Evolutionary conservation across 2,888 invertebrate genomes (phyloP), one percentile per base, ranked within the genome.

Genomic region (Lasioglossum zephyrum): DNA sequence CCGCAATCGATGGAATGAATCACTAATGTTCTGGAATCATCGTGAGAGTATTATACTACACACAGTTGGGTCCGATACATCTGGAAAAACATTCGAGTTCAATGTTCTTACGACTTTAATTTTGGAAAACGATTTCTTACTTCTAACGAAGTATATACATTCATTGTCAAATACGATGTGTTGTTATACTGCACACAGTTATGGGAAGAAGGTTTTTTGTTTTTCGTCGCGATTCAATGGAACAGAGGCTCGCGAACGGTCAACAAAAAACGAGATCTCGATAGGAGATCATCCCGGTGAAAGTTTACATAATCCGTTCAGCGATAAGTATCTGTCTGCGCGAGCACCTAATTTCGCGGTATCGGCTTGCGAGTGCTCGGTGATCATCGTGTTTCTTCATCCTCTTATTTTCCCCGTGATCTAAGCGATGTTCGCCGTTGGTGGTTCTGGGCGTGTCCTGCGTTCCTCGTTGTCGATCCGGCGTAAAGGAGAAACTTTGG

Each of bases 401-500:
- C 75, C 78, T 73, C 31, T 72, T 66, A 36, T 60, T 66, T 66
- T 66, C 66, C 66, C 9, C 22, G 22, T 66, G 36, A 66, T 66
- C 66, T 66, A 66, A 66, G 82, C 72, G 70, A 91, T 69, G 39
- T 1, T 36, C 22, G 36, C 26, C 49, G 75, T 36, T 63, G 26
- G 22, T 53, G 53, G 9, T 53, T 39, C 73, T 82, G 85, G 91
- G 91, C 89, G 91, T 91, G 84, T n/a, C 84, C 60, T 8, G 69
- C 85, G 86, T 84, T 76, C 72, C 69, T 75, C 74, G 76, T 79
- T 72, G 84, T 72, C 79, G 81, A 70, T 74, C 76, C 77, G 74
- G 78, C 77, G 70, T 66, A 85, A 82, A 85, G 88, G 91, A 86
- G 91, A 92, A 92, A 92, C 89, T 88, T 84, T 87, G 88, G 88